Evolutionary conservation across 1,140 invertebrate species (phyloP).

Genomic region (Delia radicum): DNA sequence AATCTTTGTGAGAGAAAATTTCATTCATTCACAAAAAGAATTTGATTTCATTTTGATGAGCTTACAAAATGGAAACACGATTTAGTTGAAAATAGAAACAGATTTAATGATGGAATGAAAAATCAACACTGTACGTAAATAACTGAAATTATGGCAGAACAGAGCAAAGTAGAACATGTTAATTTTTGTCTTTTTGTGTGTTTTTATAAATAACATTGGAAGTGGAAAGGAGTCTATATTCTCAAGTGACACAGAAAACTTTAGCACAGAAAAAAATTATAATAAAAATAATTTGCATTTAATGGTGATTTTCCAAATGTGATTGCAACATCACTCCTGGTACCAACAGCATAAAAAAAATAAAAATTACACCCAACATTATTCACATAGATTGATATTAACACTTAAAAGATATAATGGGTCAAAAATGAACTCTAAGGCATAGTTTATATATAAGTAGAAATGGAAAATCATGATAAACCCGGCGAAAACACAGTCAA

Average conservation of each 20-base stretch:
- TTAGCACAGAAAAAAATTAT: neutral
- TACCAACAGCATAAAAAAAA: neutral
- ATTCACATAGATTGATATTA: neutral
- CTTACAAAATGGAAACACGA: neutral
- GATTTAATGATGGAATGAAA: neutral
- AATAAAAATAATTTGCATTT: neutral
- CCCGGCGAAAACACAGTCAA: too few species aligned
- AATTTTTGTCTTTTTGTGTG: neutral
- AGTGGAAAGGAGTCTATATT: neutral
- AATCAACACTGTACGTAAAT: neutral
- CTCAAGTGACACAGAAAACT: neutral
- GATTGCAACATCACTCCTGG: neutral
- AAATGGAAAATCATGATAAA: too few species aligned
- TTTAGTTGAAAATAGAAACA: neutral
- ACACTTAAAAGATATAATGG: neutral
- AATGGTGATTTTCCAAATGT: neutral
- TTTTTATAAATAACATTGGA: neutral
- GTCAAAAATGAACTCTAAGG: neutral
- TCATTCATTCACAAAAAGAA: neutral
- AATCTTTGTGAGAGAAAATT: neutral
- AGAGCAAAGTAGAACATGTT: neutral
- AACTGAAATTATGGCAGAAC: neutral
- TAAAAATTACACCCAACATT: neutral
- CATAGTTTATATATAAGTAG: too few species aligned
- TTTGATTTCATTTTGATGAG: constrained; percentile 1